Base-by-base conservation (phyloP, 1,140 invertebrate species). In the Plutomurus gul region DNA sequence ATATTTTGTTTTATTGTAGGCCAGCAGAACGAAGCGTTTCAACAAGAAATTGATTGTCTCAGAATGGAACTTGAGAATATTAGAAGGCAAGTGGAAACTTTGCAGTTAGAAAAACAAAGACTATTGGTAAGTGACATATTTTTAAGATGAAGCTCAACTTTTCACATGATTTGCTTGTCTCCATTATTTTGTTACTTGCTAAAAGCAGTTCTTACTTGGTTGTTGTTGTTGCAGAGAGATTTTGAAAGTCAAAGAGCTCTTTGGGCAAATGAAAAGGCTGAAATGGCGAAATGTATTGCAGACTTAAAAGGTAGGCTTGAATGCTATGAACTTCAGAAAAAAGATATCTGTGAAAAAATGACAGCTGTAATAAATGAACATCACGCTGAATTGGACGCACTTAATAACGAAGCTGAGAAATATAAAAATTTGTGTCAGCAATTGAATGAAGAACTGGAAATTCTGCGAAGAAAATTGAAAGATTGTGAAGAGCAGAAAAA, bases 341-440 rank as follows among this genome's bases (percentile, higher is more conserved):
- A 46, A 11, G 78, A 80, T 16, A 74, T 80, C 30, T 83, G 82
- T 75, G 37, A 81, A 25, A 70, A 79, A 60, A 76, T 76, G 36
- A 76, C 47, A 30, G 49, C 60, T 30, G 60, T 79, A 6, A 74
- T 83, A 0, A 6, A 2, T 22, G 76, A 76, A 20, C 81, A 83
- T 77, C 82, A 83, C 47, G 18, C 13, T 6, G 82, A 82, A 60
- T 73, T 82, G 79, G 80, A 83, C 33, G 51, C 51, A 4, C 27
- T 82, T 10, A 78, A 37, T 40, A 39, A 25, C 18, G 73, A 80
- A n/a, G 75, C 56, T 43, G 20, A 71, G 4, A 76, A 72, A n/a
- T 81, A 73, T 20, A 75, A 70, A 76, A 36, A 36, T 1, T 11
- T 80, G 25, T 81, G 49, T 22, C 80, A 82, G 18, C 8, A 47